Base-by-base conservation (phyloP, 2,888 invertebrate genomes). In the Zygogramma bicolorata region DNA sequence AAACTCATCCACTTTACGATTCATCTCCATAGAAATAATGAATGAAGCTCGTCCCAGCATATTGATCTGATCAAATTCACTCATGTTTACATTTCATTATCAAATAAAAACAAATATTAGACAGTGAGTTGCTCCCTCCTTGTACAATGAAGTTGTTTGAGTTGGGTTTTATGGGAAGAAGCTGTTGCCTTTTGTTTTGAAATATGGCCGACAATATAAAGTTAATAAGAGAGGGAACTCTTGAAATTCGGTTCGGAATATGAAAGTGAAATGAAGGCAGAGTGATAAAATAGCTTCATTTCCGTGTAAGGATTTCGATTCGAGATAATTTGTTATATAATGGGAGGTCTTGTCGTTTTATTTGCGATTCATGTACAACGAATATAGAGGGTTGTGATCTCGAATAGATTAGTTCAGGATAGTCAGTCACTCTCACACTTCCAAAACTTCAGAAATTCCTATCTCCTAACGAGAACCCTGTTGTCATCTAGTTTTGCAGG, bases 11-110 rank as follows among this genome's bases (percentile, higher is more conserved):
- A n/a, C 25, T 22, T 13, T 53, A 2, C 1, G n/a, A 1, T 38
- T 13, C n/a, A n/a, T 53, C 13, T 53, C 10, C 53, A 13, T 22
- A 3, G n/a, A 53, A 53, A n/a, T 53, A 25, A n/a, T 25, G 10
- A n/a, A n/a, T n/a, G n/a, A n/a, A n/a, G 3, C 4, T 53, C 13
- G n/a, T 13, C 22, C 15, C 18, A 29, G 70, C 61, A 65, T 74
- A 78, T 80, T 73, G 78, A 81, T 78, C 77, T 65, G 40, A 53
- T 75, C 69, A 76, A 76, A 75, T 78, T 77, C 65, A 69, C 63
- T 75, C 53, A 68, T 80, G 79, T 81, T 81, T 79, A 79, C 80
- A 79, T 79, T 81, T 81, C 77, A 81, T 81, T 81, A 81, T 75
- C 72, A 74, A 77, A 79, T 76, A 76, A 79, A 81, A 79, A 79